phyloP scores from a whole-genome alignment of 2,797 vertebrate species.

The Cirrhinus molitorella region DNA sequence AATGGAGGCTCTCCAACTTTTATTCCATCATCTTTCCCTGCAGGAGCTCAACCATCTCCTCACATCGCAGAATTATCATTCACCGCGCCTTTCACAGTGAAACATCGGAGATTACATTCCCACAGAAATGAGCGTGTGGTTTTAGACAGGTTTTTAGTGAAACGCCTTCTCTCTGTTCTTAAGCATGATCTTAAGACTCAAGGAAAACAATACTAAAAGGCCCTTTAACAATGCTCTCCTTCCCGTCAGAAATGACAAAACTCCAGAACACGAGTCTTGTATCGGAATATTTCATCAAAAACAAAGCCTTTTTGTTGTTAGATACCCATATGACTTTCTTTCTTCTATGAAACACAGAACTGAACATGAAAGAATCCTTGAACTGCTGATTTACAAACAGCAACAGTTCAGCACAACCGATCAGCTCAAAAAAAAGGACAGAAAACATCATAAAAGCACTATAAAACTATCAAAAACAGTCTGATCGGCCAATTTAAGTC shows the following conservation, averaged over 20 bases:
- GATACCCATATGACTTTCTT: not conserved
- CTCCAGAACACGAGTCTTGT: not conserved
- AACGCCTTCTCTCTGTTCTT: not conserved
- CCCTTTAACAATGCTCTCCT: not conserved
- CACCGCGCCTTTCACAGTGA: not conserved
- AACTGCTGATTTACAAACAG: not conserved
- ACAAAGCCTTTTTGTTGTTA: not conserved
- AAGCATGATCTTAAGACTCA: not conserved
- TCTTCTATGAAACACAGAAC: not conserved
- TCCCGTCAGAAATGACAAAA: not conserved
- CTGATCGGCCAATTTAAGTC: not conserved
- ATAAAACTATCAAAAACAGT: not conserved
- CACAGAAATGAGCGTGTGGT: not conserved
- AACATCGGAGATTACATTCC: not conserved
- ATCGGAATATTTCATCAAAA: not conserved
- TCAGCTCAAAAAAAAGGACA: not conserved
- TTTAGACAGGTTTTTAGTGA: not conserved
- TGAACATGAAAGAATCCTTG: not conserved
- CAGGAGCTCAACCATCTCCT: not conserved
- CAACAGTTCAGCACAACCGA: not conserved
- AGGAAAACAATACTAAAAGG: not conserved
- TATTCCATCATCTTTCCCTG: not conserved
- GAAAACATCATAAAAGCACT: not conserved
- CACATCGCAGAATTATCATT: constrained; percentile 3
- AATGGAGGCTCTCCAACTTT: not conserved